Base-by-base conservation (phyloP, 2,888 invertebrate species). In the Zygothrica quintamaculata region DNA sequence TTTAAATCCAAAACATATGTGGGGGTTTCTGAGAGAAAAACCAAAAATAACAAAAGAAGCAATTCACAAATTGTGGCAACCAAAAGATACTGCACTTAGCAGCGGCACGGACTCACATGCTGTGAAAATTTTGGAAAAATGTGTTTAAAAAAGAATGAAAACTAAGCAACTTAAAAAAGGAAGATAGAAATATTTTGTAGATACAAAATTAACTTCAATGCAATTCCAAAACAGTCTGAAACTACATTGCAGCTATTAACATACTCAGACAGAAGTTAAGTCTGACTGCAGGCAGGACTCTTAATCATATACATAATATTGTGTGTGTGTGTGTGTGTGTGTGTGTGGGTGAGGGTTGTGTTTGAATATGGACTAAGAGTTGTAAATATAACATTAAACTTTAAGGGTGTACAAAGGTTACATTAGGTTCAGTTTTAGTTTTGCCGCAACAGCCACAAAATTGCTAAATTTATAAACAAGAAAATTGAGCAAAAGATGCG, bases 181-280 rank as follows among this genome's bases (percentile, higher is more conserved):
- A 60, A 79, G 60, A 80, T 70, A 84, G 64, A 80, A 74, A 8
- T 43, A 22, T 22, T 5, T 22, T 22, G 18, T 34, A 75, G 78
- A 80, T 65, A 62, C 70, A 74, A 67, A 79, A 61, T 70, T 84
- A 84, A 61, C 80, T 84, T 62, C 47, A 65, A 50, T 65, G 77
- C 36, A 79, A 65, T 61, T 71, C 22, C 16, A 42, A n/a, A 56
- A 42, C 52, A 79, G 64, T 61, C 70, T 58, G 48, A 50, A 46
- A 66, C 56, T 78, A 82, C 72, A 70, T 42, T 78, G 65, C 57
- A 74, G 85, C 84, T 78, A 84, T 78, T 81, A 81, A 77, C 78
- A 71, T 72, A 57, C 51, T 61, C 15, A 40, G 46, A 47, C 15
- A 40, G 46, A 47, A 53, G 55, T 65, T 42, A 9, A 31, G 33